Percentiles rank a stretch among this genome's conserved stretches.
Conservation (phyloP, 2,888 invertebrate species). For the Eristalinus sepulchralis region DNA sequence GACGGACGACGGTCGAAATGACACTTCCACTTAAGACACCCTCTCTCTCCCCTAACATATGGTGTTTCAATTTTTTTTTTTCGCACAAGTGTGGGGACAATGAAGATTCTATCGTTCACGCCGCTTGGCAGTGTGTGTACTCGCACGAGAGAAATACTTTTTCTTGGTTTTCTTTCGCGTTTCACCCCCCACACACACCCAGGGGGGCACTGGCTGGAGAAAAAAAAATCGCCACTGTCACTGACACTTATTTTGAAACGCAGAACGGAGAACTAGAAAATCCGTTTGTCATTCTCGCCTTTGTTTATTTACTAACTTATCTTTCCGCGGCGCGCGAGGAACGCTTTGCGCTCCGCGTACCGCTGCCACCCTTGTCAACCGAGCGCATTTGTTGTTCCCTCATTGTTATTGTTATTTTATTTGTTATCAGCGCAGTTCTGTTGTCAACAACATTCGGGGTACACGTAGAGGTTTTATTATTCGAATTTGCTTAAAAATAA, state of each 20-base stretch:
- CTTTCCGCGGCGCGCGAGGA: background rate
- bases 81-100: conserved; percentile 23
- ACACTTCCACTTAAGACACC: background rate
- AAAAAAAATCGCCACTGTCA: conserved; percentile 15
- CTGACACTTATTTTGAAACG: conserved; percentile 46
- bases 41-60: background rate
- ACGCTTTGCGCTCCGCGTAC: background rate
- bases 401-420: conserved; percentile 9
- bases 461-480: conserved; percentile 41
- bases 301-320: conserved; percentile 25
- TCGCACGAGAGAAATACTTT: background rate
- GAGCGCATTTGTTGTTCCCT: background rate
- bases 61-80: background rate
- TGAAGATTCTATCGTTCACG: conserved; percentile 39
- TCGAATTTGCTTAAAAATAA: conserved; percentile 16
- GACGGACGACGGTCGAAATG: conserved; percentile 4
- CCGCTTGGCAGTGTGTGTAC: conserved; percentile 2
- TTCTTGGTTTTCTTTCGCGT: too few relatives aligned
- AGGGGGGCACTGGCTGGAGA: conserved; percentile 16
- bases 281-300: background rate
- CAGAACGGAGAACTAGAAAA: conserved; percentile 40
- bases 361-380: background rate
- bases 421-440: conserved; percentile 19
- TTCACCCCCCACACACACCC: too few relatives aligned
- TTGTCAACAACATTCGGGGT: conserved; percentile 41